Conservation (phyloP, 2,797 vertebrate species). For the Rhyacichthys aspro region DNA sequence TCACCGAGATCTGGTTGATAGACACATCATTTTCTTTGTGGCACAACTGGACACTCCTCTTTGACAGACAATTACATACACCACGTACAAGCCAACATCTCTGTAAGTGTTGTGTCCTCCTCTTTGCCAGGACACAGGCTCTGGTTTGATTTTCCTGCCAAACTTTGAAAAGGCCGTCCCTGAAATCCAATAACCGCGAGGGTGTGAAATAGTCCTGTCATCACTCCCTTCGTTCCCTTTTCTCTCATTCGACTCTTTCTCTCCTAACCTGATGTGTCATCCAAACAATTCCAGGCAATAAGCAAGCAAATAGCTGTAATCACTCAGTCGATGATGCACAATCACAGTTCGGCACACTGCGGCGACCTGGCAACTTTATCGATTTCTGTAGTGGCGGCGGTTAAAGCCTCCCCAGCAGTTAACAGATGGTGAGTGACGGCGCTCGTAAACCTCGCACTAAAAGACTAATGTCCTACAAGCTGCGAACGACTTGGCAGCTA, state of each 20-base stretch:
- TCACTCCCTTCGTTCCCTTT: conserved; percentile 29
- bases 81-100: no score
- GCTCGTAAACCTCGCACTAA: conserved; percentile 53
- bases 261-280: conserved; percentile 24
- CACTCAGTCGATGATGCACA: conserved; percentile 58
- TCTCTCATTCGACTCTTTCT: conserved; percentile 27
- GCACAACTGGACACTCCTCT: neutral
- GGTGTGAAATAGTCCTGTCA: conserved; percentile 65
- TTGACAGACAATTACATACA: neutral
- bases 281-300: conserved; percentile 49
- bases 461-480: conserved; percentile 65
- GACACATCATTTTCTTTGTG: neutral
- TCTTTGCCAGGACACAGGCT: conserved; percentile 6
- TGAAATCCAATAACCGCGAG: conserved; percentile 55
- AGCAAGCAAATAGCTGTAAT: conserved; percentile 55
- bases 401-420: conserved; percentile 41
- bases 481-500: conserved; percentile 31
- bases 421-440: conserved; percentile 62
- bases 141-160: conserved; percentile 33
- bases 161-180: conserved; percentile 43
- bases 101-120: neutral
- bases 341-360: conserved; percentile 32
- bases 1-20: neutral
- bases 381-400: conserved; percentile 32
- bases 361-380: conserved; percentile 49